A percentile compares a stretch with the other conserved stretches of the same genome.
Evolutionary conservation across 2,888 invertebrate species (phyloP).

Genomic region (Quadroppia sp.): DNA sequence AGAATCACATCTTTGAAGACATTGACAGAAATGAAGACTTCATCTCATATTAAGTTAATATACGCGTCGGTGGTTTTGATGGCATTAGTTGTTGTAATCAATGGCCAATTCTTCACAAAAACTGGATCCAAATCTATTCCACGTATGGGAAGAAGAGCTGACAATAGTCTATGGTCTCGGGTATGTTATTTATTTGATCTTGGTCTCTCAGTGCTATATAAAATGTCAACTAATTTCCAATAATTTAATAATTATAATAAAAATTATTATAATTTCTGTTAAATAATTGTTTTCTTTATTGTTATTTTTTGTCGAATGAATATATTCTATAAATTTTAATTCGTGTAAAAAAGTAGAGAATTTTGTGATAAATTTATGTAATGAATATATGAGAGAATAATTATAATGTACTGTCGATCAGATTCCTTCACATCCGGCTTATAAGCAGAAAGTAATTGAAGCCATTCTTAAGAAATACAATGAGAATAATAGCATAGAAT

Average conservation of each 20-base stretch:
- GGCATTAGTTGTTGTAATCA: background rate
- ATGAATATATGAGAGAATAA: no score
- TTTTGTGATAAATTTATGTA: no score
- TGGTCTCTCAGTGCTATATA: no score
- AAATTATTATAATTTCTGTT: no score
- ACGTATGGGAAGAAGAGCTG: constrained; percentile 43
- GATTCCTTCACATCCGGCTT: background rate
- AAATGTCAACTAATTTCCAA: no score
- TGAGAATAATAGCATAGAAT: background rate
- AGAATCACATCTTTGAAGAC: no score
- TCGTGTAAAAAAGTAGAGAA: no score
- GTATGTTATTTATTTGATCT: no score
- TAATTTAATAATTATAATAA: no score
- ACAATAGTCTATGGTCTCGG: constrained; percentile 33
- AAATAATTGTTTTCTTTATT: no score
- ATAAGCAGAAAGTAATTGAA: constrained; percentile 22
- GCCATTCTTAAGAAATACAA: background rate
- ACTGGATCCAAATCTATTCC: constrained; percentile 44
- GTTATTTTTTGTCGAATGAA: no score
- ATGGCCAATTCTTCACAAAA: constrained; percentile 44
- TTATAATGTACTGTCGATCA: background rate
- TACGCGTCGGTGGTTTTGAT: constrained; percentile 6
- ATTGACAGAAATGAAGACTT: constrained; percentile 16
- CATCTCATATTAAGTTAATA: constrained; percentile 9
- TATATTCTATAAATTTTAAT: no score